Evolutionary conservation across 1,140 invertebrate species (phyloP).

Genomic region (Meteorus sp.): DNA sequence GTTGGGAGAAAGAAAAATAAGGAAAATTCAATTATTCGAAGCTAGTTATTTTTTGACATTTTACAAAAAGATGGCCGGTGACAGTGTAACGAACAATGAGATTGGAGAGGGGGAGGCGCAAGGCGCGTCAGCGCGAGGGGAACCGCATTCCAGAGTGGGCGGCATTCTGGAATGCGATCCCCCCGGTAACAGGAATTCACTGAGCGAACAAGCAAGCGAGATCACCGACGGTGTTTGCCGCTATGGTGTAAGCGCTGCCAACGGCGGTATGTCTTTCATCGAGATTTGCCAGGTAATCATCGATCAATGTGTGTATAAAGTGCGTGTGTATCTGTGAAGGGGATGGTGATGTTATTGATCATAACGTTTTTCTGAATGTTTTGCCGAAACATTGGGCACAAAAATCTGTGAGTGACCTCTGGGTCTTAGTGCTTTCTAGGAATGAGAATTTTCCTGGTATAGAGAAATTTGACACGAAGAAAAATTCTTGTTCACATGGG

Average conservation of each 20-base stretch:
- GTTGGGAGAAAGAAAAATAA: too few species aligned
- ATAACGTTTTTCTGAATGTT: too few species aligned
- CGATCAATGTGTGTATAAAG: too few species aligned
- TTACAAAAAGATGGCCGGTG: conserved; percentile 42
- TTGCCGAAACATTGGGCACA: too few species aligned
- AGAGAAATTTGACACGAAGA: too few species aligned
- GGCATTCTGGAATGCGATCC: conserved; percentile 57
- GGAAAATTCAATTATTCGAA: too few species aligned
- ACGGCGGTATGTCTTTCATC: conserved; percentile 53
- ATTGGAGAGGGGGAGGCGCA: conserved; percentile 36
- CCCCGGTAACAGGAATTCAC: conserved; percentile 47
- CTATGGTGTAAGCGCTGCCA: conserved; percentile 49
- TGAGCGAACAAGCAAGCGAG: conserved; percentile 32
- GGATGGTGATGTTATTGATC: too few species aligned
- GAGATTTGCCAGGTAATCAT: conserved; percentile 53
- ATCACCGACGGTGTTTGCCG: conserved; percentile 49
- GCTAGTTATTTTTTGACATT: background rate
- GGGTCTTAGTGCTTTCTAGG: too few species aligned
- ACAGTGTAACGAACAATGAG: conserved; percentile 47
- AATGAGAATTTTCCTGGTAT: too few species aligned
- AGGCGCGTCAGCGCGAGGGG: conserved; percentile 43
- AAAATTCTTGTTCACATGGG: too few species aligned
- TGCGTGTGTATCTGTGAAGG: too few species aligned
- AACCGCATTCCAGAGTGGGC: conserved; percentile 58
- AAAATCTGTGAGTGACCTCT: too few species aligned